Conservation (phyloP, 2,797 vertebrate genomes). For the Serranus cabrilla region DNA sequence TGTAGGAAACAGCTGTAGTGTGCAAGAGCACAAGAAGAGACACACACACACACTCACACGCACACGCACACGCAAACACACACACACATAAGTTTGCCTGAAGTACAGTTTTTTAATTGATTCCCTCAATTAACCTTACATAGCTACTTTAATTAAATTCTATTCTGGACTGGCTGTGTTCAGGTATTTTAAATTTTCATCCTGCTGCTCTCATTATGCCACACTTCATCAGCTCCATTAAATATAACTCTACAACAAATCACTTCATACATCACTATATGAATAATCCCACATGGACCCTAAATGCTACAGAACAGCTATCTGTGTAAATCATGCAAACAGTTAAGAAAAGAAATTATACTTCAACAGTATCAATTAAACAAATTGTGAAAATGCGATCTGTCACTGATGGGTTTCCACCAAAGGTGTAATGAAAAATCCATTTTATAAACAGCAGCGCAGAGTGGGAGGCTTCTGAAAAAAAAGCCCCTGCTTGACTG, state of each 20-base stretch:
- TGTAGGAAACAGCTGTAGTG: not conserved
- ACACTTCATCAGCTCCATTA: conserved; percentile 23
- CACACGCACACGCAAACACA: no score
- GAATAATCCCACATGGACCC: not conserved
- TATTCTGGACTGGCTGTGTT: conserved; percentile 33
- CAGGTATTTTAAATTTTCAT: conserved; percentile 32
- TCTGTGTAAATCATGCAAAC: not conserved
- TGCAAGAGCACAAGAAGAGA: not conserved
- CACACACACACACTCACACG: not conserved
- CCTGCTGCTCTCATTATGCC: conserved; percentile 17
- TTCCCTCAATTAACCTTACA: conserved; percentile 48
- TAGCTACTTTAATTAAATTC: conserved; percentile 39
- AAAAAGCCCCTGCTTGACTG: conserved; percentile 26
- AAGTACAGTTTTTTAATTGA: conserved; percentile 22
- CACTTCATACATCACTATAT: not conserved
- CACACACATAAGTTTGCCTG: not conserved
- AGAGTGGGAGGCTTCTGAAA: conserved; percentile 6
- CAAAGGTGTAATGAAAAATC: conserved; percentile 15
- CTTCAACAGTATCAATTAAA: conserved; percentile 6
- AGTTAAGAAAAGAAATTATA: not conserved
- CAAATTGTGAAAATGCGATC: not conserved
- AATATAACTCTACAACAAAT: conserved; percentile 13
- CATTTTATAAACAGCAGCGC: not conserved
- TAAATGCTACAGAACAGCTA: not conserved
- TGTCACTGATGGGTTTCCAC: conserved; percentile 1